Evolutionary conservation across 2,888 invertebrate species (phyloP), one percentile per base, ranked within the genome.

Genomic region (Drosophila atripex): DNA sequence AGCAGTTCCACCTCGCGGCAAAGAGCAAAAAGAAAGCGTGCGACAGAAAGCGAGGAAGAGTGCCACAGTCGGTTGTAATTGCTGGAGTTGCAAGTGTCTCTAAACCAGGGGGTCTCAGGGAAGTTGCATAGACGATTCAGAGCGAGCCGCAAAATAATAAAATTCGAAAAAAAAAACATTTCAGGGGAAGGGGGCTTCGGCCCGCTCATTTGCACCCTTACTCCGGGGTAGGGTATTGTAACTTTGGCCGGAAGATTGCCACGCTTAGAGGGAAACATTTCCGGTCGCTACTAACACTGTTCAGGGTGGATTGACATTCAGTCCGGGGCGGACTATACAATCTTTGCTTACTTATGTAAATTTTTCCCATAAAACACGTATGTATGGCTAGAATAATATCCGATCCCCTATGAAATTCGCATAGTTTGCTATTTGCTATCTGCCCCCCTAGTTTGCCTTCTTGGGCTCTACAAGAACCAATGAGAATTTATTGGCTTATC

Each of bases 1-100:
- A 18, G 18, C 18, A 18, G 1, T 18, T 18, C 18, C 2, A 1
- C 2, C 18, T n/a, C n/a, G n/a, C n/a, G n/a, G n/a, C n/a, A n/a
- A n/a, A n/a, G n/a, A n/a, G 18, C 1, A 18, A 2, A 18, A 18
- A 18, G 18, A 18, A 18, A 18, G 18, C 18, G 18, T 18, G 18
- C 18, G 18, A 18, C 18, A 18, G 2, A 18, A 18, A 2, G 18
- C 18, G 2, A 18, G 18, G 2, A 18, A 18, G 23, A 56, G 53
- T 8, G 52, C n/a, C 25, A 23, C 41, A 50, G 30, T 7, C 11
- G 16, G 32, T 5, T 25, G 46, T 69, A 74, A 63, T 69, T 63
- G 64, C 47, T 61, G 64, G 49, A 59, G 71, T 64, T 73, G 80
- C 74, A 65, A 55, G 49, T 73, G 54, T 39, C 66, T 58, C 14